Base-by-base conservation (phyloP, 2,113 vertebrate genomes). In the Kryptolebias marmoratus region DNA sequence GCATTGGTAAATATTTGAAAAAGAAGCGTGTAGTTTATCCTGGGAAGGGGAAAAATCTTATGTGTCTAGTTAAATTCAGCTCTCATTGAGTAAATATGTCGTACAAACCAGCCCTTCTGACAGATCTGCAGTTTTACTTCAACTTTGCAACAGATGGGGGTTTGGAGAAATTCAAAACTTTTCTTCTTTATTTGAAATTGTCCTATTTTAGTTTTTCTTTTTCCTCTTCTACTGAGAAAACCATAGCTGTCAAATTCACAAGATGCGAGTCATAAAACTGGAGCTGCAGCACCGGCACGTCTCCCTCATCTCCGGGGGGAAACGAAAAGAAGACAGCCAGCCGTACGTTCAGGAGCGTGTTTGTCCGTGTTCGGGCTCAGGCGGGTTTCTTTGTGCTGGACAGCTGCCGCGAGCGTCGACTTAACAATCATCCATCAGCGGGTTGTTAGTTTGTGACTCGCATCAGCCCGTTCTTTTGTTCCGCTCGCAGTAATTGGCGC, bases 361-460 rank as follows among this genome's bases (percentile, higher is more conserved):
- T 67, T 79, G 61, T 75, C 27, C 58, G 70, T 18, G 47, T 69
- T 32, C 58, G 31, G 76, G 64, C 71, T 42, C 60, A 75, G 81
- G 72, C 71, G 48, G 66, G 70, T 71, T 64, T 80, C 74, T 87
- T 72, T 88, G 82, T 86, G 71, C 59, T 27, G 79, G 70, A 78
- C 84, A 84, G 88, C 88, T 86, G 85, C 86, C 16, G 36, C 54
- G 61, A 83, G 73, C 47, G 52, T 82, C 71, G 68, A 85, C 75
- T 90, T 76, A 82, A 85, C 84, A 83, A 72, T 73, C 79, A 60
- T 88, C 86, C 52, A 72, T 91, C 86, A 87, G 77, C 87, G 77
- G 64, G 79, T 80, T 84, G 68, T 81, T 59, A 39, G 81, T 59
- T n/a, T 71, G 64, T 71, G 82, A 79, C 76, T 78, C 81, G 71